A percentile compares a stretch with the other conserved stretches of the same genome.
Conservation (phyloP, 2,797 vertebrate genomes). For the Rhyacichthys aspro region DNA sequence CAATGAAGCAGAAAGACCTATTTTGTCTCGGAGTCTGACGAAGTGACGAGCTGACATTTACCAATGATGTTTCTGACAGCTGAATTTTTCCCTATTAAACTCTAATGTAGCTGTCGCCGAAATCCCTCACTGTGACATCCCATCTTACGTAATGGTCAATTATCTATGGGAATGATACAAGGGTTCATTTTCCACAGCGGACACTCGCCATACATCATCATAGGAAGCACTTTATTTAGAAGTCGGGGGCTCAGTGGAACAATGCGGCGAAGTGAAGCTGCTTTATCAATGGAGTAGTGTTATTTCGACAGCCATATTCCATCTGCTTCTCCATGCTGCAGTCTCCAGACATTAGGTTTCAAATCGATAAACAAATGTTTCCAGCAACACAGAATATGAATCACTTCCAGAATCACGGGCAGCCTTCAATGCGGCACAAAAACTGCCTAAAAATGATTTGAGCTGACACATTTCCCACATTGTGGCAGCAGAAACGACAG, state of each 20-base stretch:
- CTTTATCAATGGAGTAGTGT: slow-evolving; percentile 21
- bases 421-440: slow-evolving; percentile 15
- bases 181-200: slow-evolving; percentile 19
- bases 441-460: background rate
- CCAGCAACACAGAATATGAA: slow-evolving; percentile 26
- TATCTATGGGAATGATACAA: slow-evolving; percentile 15
- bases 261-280: slow-evolving; percentile 10
- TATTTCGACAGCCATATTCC: slow-evolving; percentile 34
- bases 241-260: slow-evolving; percentile 17
- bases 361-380: slow-evolving; percentile 49
- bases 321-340: slow-evolving; percentile 29
- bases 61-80: slow-evolving; percentile 35
- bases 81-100: slow-evolving; percentile 29
- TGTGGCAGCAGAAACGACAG: background rate
- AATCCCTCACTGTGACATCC: slow-evolving; percentile 30
- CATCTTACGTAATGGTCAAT: slow-evolving; percentile 16
- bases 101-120: slow-evolving; percentile 22
- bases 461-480: slow-evolving; percentile 1
- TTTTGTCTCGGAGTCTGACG: slow-evolving; percentile 12
- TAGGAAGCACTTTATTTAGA: slow-evolving; percentile 20
- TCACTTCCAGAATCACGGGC: slow-evolving; percentile 7
- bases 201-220: slow-evolving; percentile 16
- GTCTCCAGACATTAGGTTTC: slow-evolving; percentile 28
- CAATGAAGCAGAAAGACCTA: slow-evolving; percentile 8
- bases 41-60: slow-evolving; percentile 41